Percentiles rank a stretch among this genome's conserved stretches.
phyloP scores from a whole-genome alignment of 2,888 invertebrate genomes.

The Hermodice carunculata region DNA sequence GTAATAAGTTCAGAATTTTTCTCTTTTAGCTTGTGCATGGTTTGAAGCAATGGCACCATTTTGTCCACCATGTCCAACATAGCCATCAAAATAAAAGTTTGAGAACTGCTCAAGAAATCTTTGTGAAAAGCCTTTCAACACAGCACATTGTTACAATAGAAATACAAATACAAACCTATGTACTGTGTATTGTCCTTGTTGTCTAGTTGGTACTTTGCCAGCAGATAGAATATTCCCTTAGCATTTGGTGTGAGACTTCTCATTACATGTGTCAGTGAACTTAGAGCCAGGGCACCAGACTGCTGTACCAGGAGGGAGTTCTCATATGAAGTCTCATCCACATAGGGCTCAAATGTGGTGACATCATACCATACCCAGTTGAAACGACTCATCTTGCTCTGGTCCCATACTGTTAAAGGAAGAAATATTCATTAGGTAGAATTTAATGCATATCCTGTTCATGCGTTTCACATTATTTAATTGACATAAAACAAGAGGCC shows the following conservation, averaged over 20 bases:
- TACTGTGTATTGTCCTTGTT: conserved; percentile 80
- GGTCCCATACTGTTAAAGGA: conserved; percentile 85
- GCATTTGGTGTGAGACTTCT: conserved; percentile 91
- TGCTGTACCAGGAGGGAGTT: conserved; percentile 86
- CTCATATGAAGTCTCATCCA: conserved; percentile 78
- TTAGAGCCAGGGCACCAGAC: conserved; percentile 76
- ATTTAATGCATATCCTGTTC: no score
- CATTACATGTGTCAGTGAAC: conserved; percentile 90
- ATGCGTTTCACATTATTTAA: no score
- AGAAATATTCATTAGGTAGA: no score
- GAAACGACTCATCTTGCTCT: conserved; percentile 84
- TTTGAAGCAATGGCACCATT: no score
- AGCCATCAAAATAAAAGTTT: no score
- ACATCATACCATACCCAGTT: conserved; percentile 94
- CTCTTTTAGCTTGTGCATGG: no score
- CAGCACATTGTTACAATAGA: background rate
- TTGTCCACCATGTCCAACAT: no score
- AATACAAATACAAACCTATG: conserved; percentile 75
- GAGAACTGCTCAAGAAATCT: no score
- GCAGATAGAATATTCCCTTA: conserved; percentile 77
- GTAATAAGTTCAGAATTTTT: no score
- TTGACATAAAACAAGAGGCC: no score
- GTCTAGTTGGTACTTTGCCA: conserved; percentile 85
- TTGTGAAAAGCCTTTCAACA: no score
- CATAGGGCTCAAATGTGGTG: conserved; percentile 86